Conservation (phyloP, 2,888 invertebrate genomes). For the Polymixis lichenea region DNA sequence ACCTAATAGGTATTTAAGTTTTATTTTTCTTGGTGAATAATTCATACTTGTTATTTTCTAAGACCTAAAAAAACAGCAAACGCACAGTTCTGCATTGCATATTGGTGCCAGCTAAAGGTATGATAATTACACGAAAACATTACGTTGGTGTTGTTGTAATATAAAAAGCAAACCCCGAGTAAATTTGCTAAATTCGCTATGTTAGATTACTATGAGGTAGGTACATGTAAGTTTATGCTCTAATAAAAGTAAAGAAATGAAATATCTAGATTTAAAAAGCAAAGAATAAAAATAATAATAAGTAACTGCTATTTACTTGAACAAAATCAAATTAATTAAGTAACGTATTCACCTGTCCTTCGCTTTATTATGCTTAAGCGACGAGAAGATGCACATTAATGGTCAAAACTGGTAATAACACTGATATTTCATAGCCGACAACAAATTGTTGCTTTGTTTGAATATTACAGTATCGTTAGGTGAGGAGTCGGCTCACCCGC, state of each 20-base stretch:
- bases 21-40: neutral
- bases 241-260: neutral
- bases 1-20: neutral
- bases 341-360: conserved; percentile 15
- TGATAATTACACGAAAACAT: neutral
- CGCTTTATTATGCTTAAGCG: neutral
- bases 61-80: neutral
- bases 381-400: neutral
- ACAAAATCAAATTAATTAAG: neutral
- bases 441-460: conserved; percentile 20
- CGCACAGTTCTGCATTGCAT: neutral
- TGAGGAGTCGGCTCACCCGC: neutral
- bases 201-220: neutral
- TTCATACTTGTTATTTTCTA: neutral
- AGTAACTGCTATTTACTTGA: neutral
- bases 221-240: neutral
- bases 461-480: neutral
- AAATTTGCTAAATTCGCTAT: neutral
- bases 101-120: neutral
- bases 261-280: no score
- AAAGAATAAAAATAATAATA: neutral
- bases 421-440: conserved; percentile 1
- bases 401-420: neutral
- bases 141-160: neutral
- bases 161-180: neutral